Conservation (phyloP, 2,888 invertebrate genomes). For the Drymonia ruficornis region DNA sequence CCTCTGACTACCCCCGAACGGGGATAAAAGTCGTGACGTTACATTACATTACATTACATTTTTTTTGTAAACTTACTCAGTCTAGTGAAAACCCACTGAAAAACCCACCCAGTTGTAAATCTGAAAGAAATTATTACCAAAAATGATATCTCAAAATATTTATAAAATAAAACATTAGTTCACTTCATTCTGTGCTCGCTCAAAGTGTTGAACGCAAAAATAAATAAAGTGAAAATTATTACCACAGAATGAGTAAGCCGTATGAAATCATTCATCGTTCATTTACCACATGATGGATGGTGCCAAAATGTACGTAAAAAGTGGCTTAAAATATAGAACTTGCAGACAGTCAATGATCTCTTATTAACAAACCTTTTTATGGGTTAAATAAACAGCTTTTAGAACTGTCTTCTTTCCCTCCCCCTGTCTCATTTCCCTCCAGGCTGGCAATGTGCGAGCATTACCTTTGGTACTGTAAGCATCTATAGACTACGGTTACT, state of each 20-base stretch:
- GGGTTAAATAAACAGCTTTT: too few species aligned
- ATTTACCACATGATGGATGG: conserved; percentile 30
- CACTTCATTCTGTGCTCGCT: neutral
- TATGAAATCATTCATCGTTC: conserved; percentile 32
- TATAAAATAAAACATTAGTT: conserved; percentile 1
- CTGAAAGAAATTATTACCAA: neutral
- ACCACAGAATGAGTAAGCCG: conserved; percentile 16
- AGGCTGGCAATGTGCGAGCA: too few species aligned
- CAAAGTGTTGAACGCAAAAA: conserved; percentile 5
- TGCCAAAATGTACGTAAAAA: conserved; percentile 14
- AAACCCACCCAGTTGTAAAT: neutral
- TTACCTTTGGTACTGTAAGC: too few species aligned
- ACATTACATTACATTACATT: too few species aligned
- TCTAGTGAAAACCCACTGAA: neutral
- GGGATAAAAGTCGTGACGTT: too few species aligned
- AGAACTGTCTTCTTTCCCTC: too few species aligned
- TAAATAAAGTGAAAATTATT: conserved; percentile 21
- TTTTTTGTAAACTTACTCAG: too few species aligned
- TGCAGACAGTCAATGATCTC: conserved; percentile 18
- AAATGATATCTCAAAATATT: neutral
- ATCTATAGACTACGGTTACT: too few species aligned
- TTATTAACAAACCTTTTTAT: neutral
- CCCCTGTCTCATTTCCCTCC: too few species aligned
- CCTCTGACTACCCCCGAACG: too few species aligned
- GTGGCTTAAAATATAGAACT: conserved; percentile 23